Evolutionary conservation across 2,113 vertebrate genomes (phyloP).

Genomic region (Tyrannus savana): DNA sequence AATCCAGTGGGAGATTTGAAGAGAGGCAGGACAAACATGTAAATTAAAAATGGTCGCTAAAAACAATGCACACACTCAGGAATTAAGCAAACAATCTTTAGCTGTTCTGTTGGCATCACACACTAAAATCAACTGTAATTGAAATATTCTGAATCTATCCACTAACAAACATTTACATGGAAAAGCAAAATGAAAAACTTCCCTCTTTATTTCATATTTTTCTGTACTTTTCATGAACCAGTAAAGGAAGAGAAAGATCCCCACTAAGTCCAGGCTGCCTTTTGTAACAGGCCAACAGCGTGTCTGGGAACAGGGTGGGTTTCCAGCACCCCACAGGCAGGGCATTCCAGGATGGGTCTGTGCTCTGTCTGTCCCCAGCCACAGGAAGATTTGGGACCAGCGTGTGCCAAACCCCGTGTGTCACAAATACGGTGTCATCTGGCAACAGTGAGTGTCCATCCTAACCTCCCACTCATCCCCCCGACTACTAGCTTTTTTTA

Average conservation of each 20-base stretch:
- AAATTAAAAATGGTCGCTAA: constrained; percentile 59
- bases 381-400: neutral
- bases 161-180: constrained; percentile 35
- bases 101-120: constrained; percentile 56
- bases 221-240: neutral
- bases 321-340: neutral
- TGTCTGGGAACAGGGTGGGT: neutral
- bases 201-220: neutral
- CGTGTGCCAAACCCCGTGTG: neutral
- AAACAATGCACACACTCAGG: constrained; percentile 63
- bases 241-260: neutral
- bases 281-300: neutral
- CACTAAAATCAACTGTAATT: constrained; percentile 36
- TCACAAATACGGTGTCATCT: neutral
- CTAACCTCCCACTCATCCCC: neutral
- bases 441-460: neutral
- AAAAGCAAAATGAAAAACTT: constrained; percentile 29
- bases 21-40: constrained; percentile 26
- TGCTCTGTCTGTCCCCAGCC: neutral
- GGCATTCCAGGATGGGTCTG: neutral
- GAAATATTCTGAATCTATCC: constrained; percentile 50
- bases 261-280: neutral
- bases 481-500: neutral
- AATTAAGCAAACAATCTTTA: constrained; percentile 68
- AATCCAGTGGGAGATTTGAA: neutral